Conservation (phyloP, 2,797 vertebrate species). For the Rhincodon typus region DNA sequence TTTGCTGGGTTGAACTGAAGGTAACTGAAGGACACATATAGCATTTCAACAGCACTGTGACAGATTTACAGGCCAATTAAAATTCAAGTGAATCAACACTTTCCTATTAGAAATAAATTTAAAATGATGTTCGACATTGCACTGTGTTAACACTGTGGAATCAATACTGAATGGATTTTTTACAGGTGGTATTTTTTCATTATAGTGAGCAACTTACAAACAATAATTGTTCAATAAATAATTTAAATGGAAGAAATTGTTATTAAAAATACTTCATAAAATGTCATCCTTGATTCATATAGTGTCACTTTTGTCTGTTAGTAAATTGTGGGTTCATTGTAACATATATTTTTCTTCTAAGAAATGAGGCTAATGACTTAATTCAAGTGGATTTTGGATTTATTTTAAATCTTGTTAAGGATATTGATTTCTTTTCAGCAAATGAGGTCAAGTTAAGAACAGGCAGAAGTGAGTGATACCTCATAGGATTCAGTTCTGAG, state of each 20-base stretch:
- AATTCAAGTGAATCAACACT: not conserved
- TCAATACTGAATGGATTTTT: not conserved
- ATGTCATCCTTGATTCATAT: not conserved
- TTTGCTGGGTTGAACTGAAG: not conserved
- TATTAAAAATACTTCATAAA: not conserved
- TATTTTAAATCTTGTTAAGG: too few relatives aligned
- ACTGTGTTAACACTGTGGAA: not conserved
- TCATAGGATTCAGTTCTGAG: too few relatives aligned
- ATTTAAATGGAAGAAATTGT: not conserved
- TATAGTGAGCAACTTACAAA: not conserved
- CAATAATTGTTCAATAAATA: not conserved
- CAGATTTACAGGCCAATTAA: not conserved
- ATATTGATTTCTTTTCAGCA: not conserved
- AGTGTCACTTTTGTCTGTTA: not conserved
- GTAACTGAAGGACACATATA: not conserved
- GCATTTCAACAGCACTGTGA: not conserved
- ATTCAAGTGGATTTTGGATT: too few relatives aligned
- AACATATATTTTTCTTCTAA: too few relatives aligned
- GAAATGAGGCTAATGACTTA: too few relatives aligned
- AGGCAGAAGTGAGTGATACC: too few relatives aligned
- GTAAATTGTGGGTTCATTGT: not conserved
- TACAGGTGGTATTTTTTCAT: not conserved
- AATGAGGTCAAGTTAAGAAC: not conserved
- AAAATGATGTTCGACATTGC: not conserved
- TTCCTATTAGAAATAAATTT: not conserved